Percentiles rank a stretch among this genome's conserved stretches.
phyloP scores from a whole-genome alignment of 2,888 invertebrate species.

The Lottia gigantea region DNA sequence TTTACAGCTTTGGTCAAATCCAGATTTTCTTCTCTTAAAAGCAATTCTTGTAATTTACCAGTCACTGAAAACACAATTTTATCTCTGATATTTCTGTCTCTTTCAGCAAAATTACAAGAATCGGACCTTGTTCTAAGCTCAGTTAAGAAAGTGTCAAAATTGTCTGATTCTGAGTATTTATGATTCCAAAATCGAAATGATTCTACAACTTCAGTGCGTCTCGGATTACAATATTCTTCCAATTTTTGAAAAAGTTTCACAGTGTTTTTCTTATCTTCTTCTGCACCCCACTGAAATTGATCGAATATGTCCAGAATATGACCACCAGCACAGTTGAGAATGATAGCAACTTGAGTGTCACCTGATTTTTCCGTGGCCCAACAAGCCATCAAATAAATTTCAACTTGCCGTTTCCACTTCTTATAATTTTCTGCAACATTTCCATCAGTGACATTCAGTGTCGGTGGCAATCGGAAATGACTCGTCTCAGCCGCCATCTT shows the following conservation, averaged over 20 bases:
- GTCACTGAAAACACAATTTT: slow-evolving; percentile 14
- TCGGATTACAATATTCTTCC: slow-evolving; percentile 32
- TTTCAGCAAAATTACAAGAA: slow-evolving; percentile 10
- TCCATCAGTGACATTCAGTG: no score
- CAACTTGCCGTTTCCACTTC: no score
- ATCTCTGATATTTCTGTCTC: slow-evolving; percentile 8
- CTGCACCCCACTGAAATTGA: slow-evolving; percentile 22
- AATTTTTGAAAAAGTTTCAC: slow-evolving; percentile 30
- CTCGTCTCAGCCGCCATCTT: no score
- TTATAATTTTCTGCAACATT: no score
- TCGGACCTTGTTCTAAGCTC: slow-evolving; percentile 15
- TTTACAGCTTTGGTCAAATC: not conserved
- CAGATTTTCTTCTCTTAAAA: slow-evolving; percentile 12
- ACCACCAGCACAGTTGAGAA: slow-evolving; percentile 15
- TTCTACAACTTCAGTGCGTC: slow-evolving; percentile 32
- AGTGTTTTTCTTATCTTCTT: slow-evolving; percentile 19
- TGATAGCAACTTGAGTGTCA: no score
- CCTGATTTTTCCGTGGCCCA: no score
- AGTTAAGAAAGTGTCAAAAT: slow-evolving; percentile 31
- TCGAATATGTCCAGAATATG: slow-evolving; percentile 21
- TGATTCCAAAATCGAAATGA: slow-evolving; percentile 31
- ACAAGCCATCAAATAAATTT: no score
- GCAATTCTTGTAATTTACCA: not conserved
- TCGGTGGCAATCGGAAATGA: no score
- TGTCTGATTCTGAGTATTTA: slow-evolving; percentile 14